Percentiles rank a stretch among this genome's conserved stretches.
phyloP scores from a whole-genome alignment of 2,797 vertebrate genomes.

The Labeo calbasu region DNA sequence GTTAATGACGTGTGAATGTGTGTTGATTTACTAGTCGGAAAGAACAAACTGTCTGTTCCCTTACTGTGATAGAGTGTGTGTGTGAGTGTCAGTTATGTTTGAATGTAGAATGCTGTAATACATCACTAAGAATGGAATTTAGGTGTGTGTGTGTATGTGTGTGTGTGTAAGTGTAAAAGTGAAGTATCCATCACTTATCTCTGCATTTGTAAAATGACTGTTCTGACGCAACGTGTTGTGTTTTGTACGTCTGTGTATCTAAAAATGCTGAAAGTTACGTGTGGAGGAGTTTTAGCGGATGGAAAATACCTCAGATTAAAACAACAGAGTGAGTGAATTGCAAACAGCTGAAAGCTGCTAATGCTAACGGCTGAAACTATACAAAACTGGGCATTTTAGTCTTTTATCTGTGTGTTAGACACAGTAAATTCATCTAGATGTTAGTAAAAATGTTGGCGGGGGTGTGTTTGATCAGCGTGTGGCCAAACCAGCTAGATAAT shows the following conservation, averaged over 20 bases:
- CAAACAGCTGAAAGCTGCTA: background rate
- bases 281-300: background rate
- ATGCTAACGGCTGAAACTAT: background rate
- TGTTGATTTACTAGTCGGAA: background rate
- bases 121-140: slow-evolving; percentile 2
- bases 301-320: slow-evolving; percentile 1
- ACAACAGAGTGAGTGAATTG: background rate
- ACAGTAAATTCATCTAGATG: background rate
- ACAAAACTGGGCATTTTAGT: background rate
- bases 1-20: background rate
- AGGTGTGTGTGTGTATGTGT: background rate
- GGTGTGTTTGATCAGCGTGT: slow-evolving; percentile 4
- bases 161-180: background rate
- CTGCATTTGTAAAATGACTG: background rate
- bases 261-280: background rate
- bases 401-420: background rate
- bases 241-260: background rate
- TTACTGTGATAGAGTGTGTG: background rate
- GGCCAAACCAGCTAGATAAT: slow-evolving; percentile 10
- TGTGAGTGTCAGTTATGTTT: background rate
- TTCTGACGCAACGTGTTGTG: background rate
- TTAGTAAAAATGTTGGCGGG: background rate
- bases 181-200: background rate
- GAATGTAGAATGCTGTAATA: background rate
- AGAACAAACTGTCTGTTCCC: background rate